Conservation (phyloP, 2,113 vertebrate species). For the Pseudolaguvia tuberculata region DNA sequence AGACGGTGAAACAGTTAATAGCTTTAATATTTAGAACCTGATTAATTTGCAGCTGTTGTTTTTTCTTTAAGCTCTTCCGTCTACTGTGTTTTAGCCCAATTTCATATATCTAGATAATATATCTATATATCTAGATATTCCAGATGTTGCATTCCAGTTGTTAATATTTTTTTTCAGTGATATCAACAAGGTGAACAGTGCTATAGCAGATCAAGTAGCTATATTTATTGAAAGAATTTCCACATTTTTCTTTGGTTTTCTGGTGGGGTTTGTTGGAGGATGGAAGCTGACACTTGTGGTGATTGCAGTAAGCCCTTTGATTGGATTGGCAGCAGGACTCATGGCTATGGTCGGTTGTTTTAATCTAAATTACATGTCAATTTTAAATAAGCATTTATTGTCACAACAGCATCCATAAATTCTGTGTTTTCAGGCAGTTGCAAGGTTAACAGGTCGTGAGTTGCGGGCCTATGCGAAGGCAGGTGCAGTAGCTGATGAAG, state of each 20-base stretch:
- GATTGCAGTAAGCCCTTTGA: constrained; percentile 69
- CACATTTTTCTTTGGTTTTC: constrained; percentile 69
- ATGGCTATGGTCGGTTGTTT: constrained; percentile 66
- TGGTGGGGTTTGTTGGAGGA: constrained; percentile 71
- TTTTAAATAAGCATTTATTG: background rate
- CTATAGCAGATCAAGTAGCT: constrained; percentile 70
- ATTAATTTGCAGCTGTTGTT: too few species aligned
- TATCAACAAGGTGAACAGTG: constrained; percentile 72
- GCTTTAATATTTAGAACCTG: background rate
- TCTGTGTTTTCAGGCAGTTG: constrained; percentile 59
- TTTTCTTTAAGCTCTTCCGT: too few species aligned
- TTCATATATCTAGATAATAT: background rate
- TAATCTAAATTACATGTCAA: background rate
- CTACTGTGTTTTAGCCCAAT: background rate
- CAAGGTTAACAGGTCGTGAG: constrained; percentile 63
- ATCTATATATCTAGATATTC: background rate
- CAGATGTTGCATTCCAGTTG: too few species aligned
- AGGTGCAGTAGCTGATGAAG: constrained; percentile 71
- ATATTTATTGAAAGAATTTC: constrained; percentile 71
- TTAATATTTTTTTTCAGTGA: constrained; percentile 55
- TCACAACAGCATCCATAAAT: background rate
- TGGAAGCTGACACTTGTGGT: constrained; percentile 75
- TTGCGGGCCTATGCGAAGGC: constrained; percentile 71
- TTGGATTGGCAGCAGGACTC: constrained; percentile 67
- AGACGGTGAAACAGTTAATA: background rate